phyloP scores from a whole-genome alignment of 2,888 invertebrate species.

The Vandiemenella viatica region DNA sequence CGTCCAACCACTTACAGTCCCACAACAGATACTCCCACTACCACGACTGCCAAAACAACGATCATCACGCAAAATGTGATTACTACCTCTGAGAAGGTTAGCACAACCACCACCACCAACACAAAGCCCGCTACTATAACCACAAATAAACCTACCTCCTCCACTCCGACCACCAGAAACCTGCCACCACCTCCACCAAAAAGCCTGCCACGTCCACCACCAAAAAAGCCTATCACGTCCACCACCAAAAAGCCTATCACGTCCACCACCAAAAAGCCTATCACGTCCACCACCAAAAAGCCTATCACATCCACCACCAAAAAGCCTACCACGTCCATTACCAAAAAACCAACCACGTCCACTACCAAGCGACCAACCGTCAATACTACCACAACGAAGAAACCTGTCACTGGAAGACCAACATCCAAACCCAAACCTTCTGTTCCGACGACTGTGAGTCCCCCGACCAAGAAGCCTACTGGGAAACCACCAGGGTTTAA shows the following conservation, averaged over 20 bases:
- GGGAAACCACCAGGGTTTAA: too few species aligned
- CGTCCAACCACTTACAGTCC: not conserved
- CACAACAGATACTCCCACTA: slow-evolving; percentile 6
- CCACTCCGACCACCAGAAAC: slow-evolving; percentile 13
- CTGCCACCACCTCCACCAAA: slow-evolving; percentile 4
- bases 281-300: slow-evolving; percentile 12
- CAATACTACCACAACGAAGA: not conserved
- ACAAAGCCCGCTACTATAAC: slow-evolving; percentile 25
- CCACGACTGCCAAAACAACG: slow-evolving; percentile 5
- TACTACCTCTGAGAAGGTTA: slow-evolving; percentile 6
- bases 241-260: slow-evolving; percentile 14
- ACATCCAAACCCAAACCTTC: not conserved
- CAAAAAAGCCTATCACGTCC: slow-evolving; percentile 12
- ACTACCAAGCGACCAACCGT: not conserved
- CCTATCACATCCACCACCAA: slow-evolving; percentile 11
- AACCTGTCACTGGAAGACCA: too few species aligned
- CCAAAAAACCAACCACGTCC: not conserved
- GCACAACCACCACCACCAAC: slow-evolving; percentile 21
- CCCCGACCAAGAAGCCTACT: too few species aligned
- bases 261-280: slow-evolving; percentile 13
- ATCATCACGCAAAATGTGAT: slow-evolving; percentile 2
- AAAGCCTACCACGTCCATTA: too few species aligned
- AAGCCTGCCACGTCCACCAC: slow-evolving; percentile 15
- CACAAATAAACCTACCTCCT: slow-evolving; percentile 27
- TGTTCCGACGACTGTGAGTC: slow-evolving; percentile 11